Evolutionary conservation across 2,113 vertebrate genomes (phyloP).

Genomic region (Scopus umbretta): DNA sequence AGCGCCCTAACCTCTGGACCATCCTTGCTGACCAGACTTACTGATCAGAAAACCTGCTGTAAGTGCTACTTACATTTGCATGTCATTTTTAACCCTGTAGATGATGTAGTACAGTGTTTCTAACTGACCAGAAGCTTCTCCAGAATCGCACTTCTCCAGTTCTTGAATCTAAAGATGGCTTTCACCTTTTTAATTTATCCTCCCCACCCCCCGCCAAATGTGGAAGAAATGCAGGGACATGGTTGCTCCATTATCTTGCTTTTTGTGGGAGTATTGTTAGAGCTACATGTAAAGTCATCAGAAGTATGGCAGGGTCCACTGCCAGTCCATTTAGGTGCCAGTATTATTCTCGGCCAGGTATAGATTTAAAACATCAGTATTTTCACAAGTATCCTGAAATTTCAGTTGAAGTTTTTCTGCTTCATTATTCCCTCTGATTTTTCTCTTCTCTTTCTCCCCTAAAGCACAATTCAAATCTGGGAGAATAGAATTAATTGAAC

Average conservation of each 20-base stretch:
- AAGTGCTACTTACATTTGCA: slow-evolving; percentile 60
- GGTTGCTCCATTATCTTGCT: background rate
- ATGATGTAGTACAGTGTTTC: slow-evolving; percentile 46
- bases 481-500: slow-evolving; percentile 39
- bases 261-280: background rate
- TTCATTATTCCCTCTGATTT: background rate
- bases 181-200: background rate
- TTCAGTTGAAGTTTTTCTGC: background rate
- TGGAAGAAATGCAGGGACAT: background rate
- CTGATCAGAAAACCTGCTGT: slow-evolving; percentile 66
- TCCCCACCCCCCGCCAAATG: background rate
- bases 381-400: background rate
- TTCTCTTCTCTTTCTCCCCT: slow-evolving; percentile 14
- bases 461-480: background rate
- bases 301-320: background rate
- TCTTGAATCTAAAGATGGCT: background rate
- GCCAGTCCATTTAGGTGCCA: background rate
- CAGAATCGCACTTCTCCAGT: background rate
- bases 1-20: slow-evolving; percentile 55
- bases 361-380: background rate
- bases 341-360: background rate
- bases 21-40: slow-evolving; percentile 59
- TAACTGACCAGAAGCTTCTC: slow-evolving; percentile 27
- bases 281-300: background rate
- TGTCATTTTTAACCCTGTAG: slow-evolving; percentile 60